phyloP scores from a whole-genome alignment of 2,888 invertebrate genomes.

The Phaonia tiefii region DNA sequence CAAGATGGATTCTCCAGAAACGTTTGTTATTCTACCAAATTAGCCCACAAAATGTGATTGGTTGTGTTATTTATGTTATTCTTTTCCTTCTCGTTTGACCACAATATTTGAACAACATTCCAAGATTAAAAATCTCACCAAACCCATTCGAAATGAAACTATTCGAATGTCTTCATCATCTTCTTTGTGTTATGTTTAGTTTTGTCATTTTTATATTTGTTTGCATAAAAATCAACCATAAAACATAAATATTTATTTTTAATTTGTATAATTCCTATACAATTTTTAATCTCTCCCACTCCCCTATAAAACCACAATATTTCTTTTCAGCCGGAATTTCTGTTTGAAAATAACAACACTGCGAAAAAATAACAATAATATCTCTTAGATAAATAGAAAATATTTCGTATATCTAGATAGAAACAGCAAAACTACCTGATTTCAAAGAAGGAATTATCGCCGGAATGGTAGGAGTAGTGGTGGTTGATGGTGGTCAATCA shows the following conservation, averaged over 20 bases:
- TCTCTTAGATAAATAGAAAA: conserved; percentile 31
- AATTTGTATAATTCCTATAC: conserved; percentile 31
- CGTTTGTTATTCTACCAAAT: conserved; percentile 30
- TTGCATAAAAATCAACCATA: conserved; percentile 18
- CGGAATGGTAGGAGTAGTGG: background rate
- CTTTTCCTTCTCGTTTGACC: background rate
- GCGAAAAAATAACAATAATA: conserved; percentile 8
- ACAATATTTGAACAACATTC: background rate
- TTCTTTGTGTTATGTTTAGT: background rate
- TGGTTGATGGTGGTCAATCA: background rate
- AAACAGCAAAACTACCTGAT: conserved; percentile 33
- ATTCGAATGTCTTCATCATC: too few relatives aligned
- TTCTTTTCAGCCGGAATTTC: background rate
- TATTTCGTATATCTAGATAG: too few relatives aligned
- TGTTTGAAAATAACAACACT: background rate
- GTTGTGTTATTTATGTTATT: background rate
- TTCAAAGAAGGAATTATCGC: conserved; percentile 12
- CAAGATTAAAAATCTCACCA: background rate
- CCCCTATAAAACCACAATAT: background rate
- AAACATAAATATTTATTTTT: conserved; percentile 41
- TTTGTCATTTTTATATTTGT: conserved; percentile 37
- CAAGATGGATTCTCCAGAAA: background rate
- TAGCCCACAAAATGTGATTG: conserved; percentile 14
- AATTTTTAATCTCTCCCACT: conserved; percentile 26
- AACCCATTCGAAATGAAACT: too few relatives aligned